Percentiles rank a stretch among this genome's conserved stretches.
Evolutionary conservation across 2,888 invertebrate genomes (phyloP).

Genomic region (Marasmarcha lunaedactyla): DNA sequence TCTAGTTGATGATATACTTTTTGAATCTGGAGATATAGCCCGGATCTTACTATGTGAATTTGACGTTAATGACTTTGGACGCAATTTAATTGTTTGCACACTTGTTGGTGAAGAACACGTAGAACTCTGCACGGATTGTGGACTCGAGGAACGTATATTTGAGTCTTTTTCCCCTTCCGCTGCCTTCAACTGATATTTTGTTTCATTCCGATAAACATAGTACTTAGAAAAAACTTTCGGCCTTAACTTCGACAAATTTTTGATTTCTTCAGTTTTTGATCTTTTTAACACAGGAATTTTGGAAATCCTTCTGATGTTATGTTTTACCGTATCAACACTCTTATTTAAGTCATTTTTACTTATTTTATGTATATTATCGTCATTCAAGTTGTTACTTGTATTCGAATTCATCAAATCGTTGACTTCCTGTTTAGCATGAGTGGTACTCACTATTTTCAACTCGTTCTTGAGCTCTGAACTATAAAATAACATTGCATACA

Average conservation of each 20-base stretch:
- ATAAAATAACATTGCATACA: too few species aligned
- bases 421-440: too few species aligned
- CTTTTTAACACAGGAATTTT: background rate
- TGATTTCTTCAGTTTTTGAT: background rate
- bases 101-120: constrained; percentile 32
- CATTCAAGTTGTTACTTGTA: too few species aligned
- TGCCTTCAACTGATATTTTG: constrained; percentile 23
- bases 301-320: background rate
- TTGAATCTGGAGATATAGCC: background rate
- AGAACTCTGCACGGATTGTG: constrained; percentile 39
- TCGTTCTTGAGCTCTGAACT: too few species aligned
- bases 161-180: constrained; percentile 10
- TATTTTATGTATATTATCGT: too few species aligned
- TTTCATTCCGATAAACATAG: constrained; percentile 20
- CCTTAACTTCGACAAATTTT: constrained; percentile 31
- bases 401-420: too few species aligned
- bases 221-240: background rate
- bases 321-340: constrained; percentile 19
- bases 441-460: too few species aligned
- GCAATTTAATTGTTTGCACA: background rate
- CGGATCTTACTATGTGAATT: too few species aligned
- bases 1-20: background rate
- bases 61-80: background rate
- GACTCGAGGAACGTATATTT: constrained; percentile 21
- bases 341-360: constrained; percentile 16